Percentiles rank a stretch among this genome's conserved stretches.
These are phyloP conservation scores for Xenus cinereus DNA, from an alignment of 2,113 vertebrate species.

Conservation along the genomic window DNA sequence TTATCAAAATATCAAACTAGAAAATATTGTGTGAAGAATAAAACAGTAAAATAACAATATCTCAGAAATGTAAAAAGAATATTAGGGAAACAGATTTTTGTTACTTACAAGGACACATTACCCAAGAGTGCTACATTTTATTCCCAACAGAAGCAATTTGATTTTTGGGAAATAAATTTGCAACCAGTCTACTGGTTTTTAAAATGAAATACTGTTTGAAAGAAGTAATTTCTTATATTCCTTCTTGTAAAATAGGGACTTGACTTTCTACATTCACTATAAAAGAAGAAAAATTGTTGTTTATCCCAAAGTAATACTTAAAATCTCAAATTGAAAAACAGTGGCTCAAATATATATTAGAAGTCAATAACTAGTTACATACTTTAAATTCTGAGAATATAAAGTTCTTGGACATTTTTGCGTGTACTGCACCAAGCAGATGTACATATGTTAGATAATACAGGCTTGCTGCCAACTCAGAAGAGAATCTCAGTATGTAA, in stretches of 20 bases:
- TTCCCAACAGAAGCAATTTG: background rate
- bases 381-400: background rate
- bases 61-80: background rate
- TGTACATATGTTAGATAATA: background rate
- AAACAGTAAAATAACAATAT: background rate
- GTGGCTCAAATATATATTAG: background rate
- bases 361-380: background rate
- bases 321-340: background rate
- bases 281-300: background rate
- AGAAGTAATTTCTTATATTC: background rate
- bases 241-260: background rate
- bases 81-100: background rate
- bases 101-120: background rate
- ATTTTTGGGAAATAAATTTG: background rate
- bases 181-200: background rate
- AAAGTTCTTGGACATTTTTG: background rate
- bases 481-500: background rate
- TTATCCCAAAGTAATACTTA: background rate
- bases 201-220: background rate
- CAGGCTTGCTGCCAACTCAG: background rate
- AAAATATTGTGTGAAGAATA: background rate
- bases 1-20: background rate
- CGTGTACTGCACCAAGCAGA: background rate
- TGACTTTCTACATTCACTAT: background rate
- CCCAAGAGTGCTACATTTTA: background rate